Evolutionary conservation across 2,113 vertebrate genomes (phyloP), one percentile per base, ranked within the genome.

Genomic region (Machaerirhynchus nigripectus): DNA sequence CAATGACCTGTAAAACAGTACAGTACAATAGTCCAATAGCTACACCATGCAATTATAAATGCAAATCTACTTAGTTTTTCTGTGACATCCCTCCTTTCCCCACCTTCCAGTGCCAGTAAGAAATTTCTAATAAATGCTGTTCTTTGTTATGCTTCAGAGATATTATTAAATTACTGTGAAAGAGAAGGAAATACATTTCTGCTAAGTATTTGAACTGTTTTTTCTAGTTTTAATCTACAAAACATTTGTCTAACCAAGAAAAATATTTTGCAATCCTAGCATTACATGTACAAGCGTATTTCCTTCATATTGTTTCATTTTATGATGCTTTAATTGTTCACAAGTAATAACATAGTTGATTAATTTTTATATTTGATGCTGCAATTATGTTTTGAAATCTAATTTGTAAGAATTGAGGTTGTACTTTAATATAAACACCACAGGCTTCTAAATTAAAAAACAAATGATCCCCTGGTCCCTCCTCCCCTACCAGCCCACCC

Each of bases 301-400:
- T 87, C 47, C 53, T 71, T 91, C 60, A 46, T 60, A 71, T 78
- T 93, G 91, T 93, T 91, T 60, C 59, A 69, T 74, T 94, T 81
- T 85, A 93, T 53, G n/a, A 77, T 16, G 40, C 76, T 94, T 88
- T 95, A 96, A 95, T 95, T 96, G 78, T 83, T 95, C 81, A 85
- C 64, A 78, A 95, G 93, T 78, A 95, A 95, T 96, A 97, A 93
- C 68, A 93, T 7, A 84, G 80, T 47, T 95, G 89, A 95, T 96
- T 97, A 92, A 84, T 95, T 95, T 94, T 90, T 87, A 63, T 68
- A 92, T 83, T 75, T 89, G 90, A 97, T 33, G 89, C 76, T 61
- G 60, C 78, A 97, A 95, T 95, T 93, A 90, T 52, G 60, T 49
- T 92, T 93, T 93, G 56, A 91, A 96, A 96, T 86, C 81, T 79